Base-by-base conservation (phyloP, 1,140 invertebrate species). In the Chrysomallon squamiferum region DNA sequence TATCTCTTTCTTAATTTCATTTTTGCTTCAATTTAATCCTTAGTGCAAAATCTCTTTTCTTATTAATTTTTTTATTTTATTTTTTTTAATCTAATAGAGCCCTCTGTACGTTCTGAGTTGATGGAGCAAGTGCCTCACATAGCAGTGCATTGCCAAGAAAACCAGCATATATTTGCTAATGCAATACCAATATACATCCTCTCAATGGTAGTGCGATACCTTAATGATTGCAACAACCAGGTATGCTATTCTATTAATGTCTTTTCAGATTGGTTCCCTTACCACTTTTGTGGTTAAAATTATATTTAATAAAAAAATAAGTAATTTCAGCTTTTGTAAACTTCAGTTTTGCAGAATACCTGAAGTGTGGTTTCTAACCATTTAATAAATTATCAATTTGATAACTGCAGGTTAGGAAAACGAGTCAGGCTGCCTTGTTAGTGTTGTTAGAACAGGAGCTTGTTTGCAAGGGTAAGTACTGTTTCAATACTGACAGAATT, bases 61-160 rank as follows among this genome's bases (percentile, higher is more conserved):
- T 43, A n/a, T 43, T 43, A 43, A 13, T n/a, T n/a, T n/a, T n/a
- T n/a, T n/a, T n/a, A n/a, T n/a, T n/a, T n/a, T n/a, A n/a, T n/a
- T n/a, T n/a, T n/a, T n/a, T n/a, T n/a, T n/a, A n/a, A n/a, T n/a
- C 71, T 82, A 86, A 50, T 82, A 91, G 90, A 91, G 73, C 84
- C 86, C 4, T 79, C 83, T 18, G 87, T 91, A 6, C 83, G 89
- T 38, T 86, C 87, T 20, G 89, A 91, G 69, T 72, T 91, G 71
- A 87, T 91, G 76, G 89, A 91, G 68, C 89, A 90, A 68, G 80
- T 91, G 30, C 89, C 90, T 2, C 87, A 90, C 66, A 86, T 91
- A 59, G 89, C 89, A n/a, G 83, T 88, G 60, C 87, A 89, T 68
- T 90, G 88, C 74, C 86, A 88, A 65, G 88, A 90, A 68, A 78